Evolutionary conservation across 2,888 invertebrate species (phyloP), one percentile per base, ranked within the genome.

Genomic region (Alsophila aescularia): DNA sequence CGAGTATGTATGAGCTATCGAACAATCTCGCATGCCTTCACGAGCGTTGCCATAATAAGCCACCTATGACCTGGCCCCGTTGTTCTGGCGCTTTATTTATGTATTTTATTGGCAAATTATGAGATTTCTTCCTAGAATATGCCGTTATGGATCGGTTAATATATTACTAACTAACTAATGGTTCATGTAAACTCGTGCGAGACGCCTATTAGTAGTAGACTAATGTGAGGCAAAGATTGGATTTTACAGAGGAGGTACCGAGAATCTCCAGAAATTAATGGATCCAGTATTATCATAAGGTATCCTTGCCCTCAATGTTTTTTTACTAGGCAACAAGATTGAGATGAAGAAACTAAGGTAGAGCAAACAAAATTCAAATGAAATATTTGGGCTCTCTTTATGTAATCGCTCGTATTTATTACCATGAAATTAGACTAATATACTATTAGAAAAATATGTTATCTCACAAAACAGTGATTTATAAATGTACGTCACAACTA

Each of bases 11-110:
- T 64, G 55, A 66, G 69, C 69, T 76, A 78, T 77, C 75, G 59
- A 64, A 40, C 55, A 57, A 74, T 75, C 76, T 72, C 70, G 73
- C 75, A 73, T 78, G 72, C 72, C 72, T 73, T 70, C 75, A 69
- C 72, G 75, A 77, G 73, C 68, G 73, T 58, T 75, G 73, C 70
- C 63, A 73, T 72, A 78, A 76, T 59, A 60, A 53, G 69, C 71
- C 68, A 70, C 71, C 71, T 73, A 70, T 73, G 72, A 79, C 73
- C 75, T 69, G 64, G 52, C 70, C 62, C 61, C 70, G 60, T 62
- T 63, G 64, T 70, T 65, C 54, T 53, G 54, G 52, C 55, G 57
- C 59, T 53, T 59, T 53, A 58, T 62, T 60, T 59, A 59, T 58
- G 53, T 47, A 52, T 61, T 65, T 61, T 65, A 65, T 65, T 62